Conservation (phyloP, 2,888 invertebrate genomes). For the Athalia circularis region DNA sequence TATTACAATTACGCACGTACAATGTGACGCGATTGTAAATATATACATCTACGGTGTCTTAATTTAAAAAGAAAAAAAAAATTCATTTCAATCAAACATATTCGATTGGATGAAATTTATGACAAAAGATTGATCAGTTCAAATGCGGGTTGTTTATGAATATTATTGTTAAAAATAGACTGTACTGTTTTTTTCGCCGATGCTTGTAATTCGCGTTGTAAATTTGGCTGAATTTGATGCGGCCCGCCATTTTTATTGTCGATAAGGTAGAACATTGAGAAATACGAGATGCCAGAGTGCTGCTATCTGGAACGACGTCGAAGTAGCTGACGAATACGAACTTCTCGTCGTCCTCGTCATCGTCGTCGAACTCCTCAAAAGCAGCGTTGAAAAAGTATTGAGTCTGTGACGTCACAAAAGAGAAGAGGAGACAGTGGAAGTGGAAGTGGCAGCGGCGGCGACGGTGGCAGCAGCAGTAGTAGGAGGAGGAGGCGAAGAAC, state of each 20-base stretch:
- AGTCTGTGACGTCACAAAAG: conserved; percentile 74
- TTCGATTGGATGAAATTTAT: too few relatives aligned
- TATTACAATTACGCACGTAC: too few relatives aligned
- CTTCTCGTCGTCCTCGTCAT: conserved; percentile 21
- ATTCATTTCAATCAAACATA: too few relatives aligned
- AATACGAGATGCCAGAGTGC: conserved; percentile 22
- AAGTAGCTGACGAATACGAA: conserved; percentile 5
- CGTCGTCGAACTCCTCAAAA: conserved; percentile 46
- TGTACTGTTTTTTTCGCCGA: background rate
- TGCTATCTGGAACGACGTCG: conserved; percentile 48
- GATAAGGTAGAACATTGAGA: conserved; percentile 29
- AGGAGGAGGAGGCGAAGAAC: conserved; percentile 53
- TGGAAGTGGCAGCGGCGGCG: conserved; percentile 65
- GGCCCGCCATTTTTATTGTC: conserved; percentile 18
- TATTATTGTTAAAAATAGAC: background rate
- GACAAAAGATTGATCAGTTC: too few relatives aligned
- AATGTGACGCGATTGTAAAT: too few relatives aligned
- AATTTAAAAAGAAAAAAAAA: too few relatives aligned
- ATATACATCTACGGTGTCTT: too few relatives aligned
- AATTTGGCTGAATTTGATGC: background rate
- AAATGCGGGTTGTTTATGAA: background rate
- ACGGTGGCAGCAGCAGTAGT: conserved; percentile 64
- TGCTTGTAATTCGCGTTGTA: background rate
- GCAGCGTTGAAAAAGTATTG: conserved; percentile 70
- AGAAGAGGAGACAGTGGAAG: conserved; percentile 55